A percentile compares a stretch with the other conserved stretches of the same genome.
These are phyloP conservation scores for Melanaphis sacchari DNA, from an alignment of 1,140 invertebrate species.

Conservation along the genomic window DNA sequence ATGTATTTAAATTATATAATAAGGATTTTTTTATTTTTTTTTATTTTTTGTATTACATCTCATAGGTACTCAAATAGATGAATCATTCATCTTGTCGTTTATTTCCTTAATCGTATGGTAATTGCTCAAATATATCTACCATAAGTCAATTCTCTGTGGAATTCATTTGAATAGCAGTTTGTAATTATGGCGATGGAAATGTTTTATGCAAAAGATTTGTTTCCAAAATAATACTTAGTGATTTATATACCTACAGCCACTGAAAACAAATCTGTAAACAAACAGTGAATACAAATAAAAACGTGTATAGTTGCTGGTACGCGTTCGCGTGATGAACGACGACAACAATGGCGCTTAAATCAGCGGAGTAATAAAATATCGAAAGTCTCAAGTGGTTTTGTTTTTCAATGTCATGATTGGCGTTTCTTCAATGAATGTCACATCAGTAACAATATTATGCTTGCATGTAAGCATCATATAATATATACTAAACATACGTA, in stretches of 20 bases:
- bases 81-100: not conserved
- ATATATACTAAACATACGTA: not conserved
- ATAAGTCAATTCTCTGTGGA: not conserved
- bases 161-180: not conserved
- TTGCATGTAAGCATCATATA: not conserved
- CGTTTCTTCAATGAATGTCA: not conserved
- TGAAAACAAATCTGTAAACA: not conserved
- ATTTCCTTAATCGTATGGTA: not conserved
- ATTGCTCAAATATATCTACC: not conserved
- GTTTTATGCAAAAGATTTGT: not conserved
- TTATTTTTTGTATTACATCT: not conserved
- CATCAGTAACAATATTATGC: not conserved
- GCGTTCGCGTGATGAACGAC: not conserved
- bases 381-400: not conserved
- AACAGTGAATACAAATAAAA: constrained; percentile 8
- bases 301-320: not conserved
- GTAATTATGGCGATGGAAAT: not conserved
- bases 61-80: not conserved
- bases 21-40: not conserved
- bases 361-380: not conserved
- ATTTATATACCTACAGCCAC: not conserved
- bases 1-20: not conserved
- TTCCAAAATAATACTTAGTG: constrained; percentile 9
- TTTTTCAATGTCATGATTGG: not conserved
- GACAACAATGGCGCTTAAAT: not conserved